Conservation (phyloP, 1,140 invertebrate species). For the Arion vulgaris region DNA sequence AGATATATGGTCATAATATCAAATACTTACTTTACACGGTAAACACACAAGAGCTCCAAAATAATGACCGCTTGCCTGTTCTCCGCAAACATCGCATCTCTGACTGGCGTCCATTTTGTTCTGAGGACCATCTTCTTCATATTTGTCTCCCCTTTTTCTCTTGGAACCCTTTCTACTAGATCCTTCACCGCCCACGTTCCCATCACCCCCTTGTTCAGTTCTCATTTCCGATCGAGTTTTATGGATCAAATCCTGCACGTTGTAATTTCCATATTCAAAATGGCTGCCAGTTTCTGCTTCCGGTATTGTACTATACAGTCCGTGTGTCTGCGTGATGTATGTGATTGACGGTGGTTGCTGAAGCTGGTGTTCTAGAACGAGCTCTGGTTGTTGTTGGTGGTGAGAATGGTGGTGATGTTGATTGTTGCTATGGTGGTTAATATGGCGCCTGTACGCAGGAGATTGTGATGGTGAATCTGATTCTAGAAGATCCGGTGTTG, state of each 20-base stretch:
- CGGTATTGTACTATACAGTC: neutral
- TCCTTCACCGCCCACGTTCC: neutral
- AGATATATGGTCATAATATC: too few species aligned
- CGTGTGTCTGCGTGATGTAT: neutral
- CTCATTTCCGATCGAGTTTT: neutral
- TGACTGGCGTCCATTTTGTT: slow-evolving; percentile 2
- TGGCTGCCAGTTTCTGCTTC: neutral
- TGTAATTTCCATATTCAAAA: neutral
- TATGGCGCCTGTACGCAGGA: neutral
- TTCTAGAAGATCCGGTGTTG: neutral
- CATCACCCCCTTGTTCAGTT: neutral
- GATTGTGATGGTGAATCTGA: slow-evolving; percentile 5
- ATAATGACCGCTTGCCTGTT: slow-evolving; percentile 71
- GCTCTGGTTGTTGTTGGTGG: neutral
- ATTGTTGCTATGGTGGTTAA: neutral
- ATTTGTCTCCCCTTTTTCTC: slow-evolving; percentile 14
- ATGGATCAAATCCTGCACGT: too few species aligned
- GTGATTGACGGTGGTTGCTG: neutral
- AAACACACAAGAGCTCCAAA: slow-evolving; percentile 73
- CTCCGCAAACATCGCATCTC: slow-evolving; percentile 69
- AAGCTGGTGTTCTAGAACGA: neutral
- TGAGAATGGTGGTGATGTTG: slow-evolving; percentile 16
- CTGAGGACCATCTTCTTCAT: neutral
- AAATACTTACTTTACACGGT: slow-evolving; percentile 69
- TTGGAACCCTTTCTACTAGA: neutral